These are phyloP conservation scores for Candidula unifasciata DNA, from an alignment of 2,888 invertebrate genomes.

Conservation along the genomic window DNA sequence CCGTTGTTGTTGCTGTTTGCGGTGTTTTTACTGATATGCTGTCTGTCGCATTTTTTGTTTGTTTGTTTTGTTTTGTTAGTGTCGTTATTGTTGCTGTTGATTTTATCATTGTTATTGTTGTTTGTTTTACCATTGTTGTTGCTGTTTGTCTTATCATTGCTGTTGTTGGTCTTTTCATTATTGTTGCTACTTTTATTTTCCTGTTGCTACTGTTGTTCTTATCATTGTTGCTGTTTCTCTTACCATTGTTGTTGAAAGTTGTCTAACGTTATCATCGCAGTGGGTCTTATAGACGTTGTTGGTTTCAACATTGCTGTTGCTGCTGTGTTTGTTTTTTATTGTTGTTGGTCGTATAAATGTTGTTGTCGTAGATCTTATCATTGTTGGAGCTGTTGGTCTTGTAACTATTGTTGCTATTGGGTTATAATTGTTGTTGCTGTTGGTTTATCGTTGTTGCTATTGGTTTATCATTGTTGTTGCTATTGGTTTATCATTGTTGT, in stretches of 20 bases:
- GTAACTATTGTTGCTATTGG: too few species aligned
- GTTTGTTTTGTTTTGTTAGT: background rate
- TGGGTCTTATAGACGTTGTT: slow-evolving; percentile 53
- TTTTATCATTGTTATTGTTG: background rate
- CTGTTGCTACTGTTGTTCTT: slow-evolving; percentile 14
- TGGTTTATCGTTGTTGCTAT: too few species aligned
- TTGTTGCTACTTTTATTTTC: background rate
- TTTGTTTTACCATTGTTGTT: background rate
- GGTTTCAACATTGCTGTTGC: too few species aligned
- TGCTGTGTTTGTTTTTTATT: too few species aligned
- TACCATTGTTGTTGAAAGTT: background rate
- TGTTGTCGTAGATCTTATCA: too few species aligned
- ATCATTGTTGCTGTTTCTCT: slow-evolving; percentile 13
- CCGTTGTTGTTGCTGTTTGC: background rate
- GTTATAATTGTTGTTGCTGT: too few species aligned
- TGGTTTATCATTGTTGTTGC: background rate
- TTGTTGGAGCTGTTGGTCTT: too few species aligned
- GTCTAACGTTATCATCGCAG: slow-evolving; percentile 52
- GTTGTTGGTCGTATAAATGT: too few species aligned
- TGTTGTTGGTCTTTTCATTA: background rate
- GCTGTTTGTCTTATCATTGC: background rate
- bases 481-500: background rate
- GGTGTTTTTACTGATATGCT: background rate
- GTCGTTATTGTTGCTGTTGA: background rate
- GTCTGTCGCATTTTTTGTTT: slow-evolving; percentile 19